A percentile compares a stretch with the other conserved stretches of the same genome.
Conservation (phyloP, 1,140 invertebrate genomes). For the Ladona fulva region DNA sequence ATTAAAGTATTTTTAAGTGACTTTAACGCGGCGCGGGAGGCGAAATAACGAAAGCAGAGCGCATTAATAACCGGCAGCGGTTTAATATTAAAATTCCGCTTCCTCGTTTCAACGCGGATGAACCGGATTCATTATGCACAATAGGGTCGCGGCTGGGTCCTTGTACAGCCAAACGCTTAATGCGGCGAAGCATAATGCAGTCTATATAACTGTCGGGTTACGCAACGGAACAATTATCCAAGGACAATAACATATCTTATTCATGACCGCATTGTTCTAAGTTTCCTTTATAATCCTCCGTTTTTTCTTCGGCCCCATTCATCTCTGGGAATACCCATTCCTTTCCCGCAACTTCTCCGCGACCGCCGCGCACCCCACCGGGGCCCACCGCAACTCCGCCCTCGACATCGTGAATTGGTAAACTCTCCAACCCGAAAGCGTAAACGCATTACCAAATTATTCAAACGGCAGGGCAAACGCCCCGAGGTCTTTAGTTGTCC, state of each 20-base stretch:
- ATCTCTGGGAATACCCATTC: no score
- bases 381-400: background rate
- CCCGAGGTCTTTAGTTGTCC: background rate
- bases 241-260: background rate
- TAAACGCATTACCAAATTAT: slow-evolving; percentile 5
- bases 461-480: background rate
- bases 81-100: no score
- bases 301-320: background rate
- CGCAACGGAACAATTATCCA: background rate
- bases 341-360: background rate
- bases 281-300: no score
- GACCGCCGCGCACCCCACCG: background rate
- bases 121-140: no score
- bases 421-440: background rate
- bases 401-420: background rate
- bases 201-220: background rate
- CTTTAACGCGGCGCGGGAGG: no score
- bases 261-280: background rate
- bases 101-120: no score
- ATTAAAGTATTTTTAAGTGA: no score
- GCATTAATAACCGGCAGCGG: no score
- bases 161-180: no score
- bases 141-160: no score
- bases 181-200: no score
- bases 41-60: no score